Base-by-base conservation (phyloP, 2,797 vertebrate genomes). In the Pogonophryne albipinna region DNA sequence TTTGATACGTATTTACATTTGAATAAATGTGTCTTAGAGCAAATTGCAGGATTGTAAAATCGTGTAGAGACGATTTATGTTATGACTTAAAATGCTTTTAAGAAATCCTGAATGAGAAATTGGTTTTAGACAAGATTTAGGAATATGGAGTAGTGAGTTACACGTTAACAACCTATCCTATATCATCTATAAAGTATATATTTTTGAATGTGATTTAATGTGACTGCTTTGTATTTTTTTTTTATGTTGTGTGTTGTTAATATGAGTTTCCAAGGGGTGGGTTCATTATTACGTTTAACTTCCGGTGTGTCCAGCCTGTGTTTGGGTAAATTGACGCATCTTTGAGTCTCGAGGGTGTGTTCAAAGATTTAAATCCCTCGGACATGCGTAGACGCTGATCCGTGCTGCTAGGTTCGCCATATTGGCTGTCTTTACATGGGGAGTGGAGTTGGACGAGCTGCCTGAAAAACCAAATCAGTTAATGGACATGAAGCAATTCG, bases 341-440 rank as follows among this genome's bases (percentile, higher is more conserved):
- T 47, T 2, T 12, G 5, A 0, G 53, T 38, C 3, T 20, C 42
- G 65, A 85, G 89, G 94, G 93, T 78, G 94, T 92, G 91, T 90
- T 82, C 88, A 82, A 72, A 88, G 84, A 95, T 95, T 98, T 97
- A 94, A 97, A 96, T 94, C 92, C 86, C 92, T 82, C 78, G 70
- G 82, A 94, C 96, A 95, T 97, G 97, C 96, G 96, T 91, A 93
- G 47, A 87, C 0, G 76, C 15, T 16, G 44, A 74, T 85, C 90
- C 86, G 86, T 90, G 82, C 88, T 90, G 88, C 80, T 92, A 88
- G 90, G 83, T 92, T 90, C 95, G 95, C 95, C 95, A 96, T 96
- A 93, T 95, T 96, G 93, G 91, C 90, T 91, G 91, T 75, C 74
- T 89, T 27, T 91, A 86, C 75, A 89, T 78, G 83, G 92, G 91